Evolutionary conservation across 2,888 invertebrate species (phyloP).

Genomic region (Andrena hattorfiana): DNA sequence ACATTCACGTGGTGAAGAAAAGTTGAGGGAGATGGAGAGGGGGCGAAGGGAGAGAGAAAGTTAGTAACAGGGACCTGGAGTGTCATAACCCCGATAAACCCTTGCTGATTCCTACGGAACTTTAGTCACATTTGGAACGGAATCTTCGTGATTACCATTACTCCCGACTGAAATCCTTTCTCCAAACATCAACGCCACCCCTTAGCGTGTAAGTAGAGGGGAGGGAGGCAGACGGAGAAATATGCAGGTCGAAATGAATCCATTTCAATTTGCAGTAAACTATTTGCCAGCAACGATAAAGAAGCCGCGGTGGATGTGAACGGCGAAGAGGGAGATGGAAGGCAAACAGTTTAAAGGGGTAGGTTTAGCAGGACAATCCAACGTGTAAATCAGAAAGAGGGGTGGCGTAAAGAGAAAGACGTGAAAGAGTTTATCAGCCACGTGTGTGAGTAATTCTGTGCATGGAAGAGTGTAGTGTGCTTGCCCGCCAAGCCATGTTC

Average conservation of each 20-base stretch:
- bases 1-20: conserved; percentile 48
- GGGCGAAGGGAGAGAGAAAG: conserved; percentile 47
- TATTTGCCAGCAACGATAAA: conserved; percentile 64
- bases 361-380: conserved; percentile 24
- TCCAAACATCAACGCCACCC: conserved; percentile 74
- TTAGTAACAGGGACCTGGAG: conserved; percentile 67
- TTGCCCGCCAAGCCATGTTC: no score
- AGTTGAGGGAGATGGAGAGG: conserved; percentile 7
- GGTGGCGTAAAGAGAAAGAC: not conserved
- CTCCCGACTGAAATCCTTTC: conserved; percentile 80
- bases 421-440: no score
- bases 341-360: conserved; percentile 11
- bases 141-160: conserved; percentile 82
- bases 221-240: not conserved
- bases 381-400: not conserved
- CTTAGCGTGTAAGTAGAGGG: conserved; percentile 36
- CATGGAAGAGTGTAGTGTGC: no score
- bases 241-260: conserved; percentile 74
- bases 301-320: conserved; percentile 26
- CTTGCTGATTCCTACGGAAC: conserved; percentile 77
- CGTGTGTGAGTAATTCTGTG: not conserved
- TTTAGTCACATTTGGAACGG: conserved; percentile 78
- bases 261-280: conserved; percentile 83
- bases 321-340: not conserved
- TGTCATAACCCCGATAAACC: conserved; percentile 82